Evolutionary conservation across 2,797 vertebrate species (phyloP), one percentile per base, ranked within the genome.

Genomic region (Clarias pachynema): DNA sequence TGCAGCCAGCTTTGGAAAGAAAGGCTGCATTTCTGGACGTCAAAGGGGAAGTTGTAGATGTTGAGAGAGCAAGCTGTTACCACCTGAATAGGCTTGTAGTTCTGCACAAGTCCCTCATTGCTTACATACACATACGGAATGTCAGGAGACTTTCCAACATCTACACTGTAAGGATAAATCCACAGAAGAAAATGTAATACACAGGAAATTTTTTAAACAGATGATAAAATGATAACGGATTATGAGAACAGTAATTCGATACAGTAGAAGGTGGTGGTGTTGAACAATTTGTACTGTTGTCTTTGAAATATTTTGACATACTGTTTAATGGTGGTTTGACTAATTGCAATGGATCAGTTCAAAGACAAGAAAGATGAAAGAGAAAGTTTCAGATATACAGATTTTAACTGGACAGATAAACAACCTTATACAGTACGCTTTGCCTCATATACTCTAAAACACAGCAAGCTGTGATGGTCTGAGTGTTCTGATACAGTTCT

Each of bases 1-100:
- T 99, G 97, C 22, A 99, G 94, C 98, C 98, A 99, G 91, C 97
- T 99, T 93, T 98, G 98, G 92, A 99, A 99, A 83, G 98, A 98
- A n/a, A 99, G 94, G 0, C 98, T 98, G 90, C 98, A 99, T 89
- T 98, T 99, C 94, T 99, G 98, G 10, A 99, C 95, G 1, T 99
- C 98, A 0, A 99, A 99, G 1, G 98, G 98, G 91, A 99, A 99
- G 94, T 97, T 99, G 92, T 99, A 99, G 94, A 99, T 99, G 91
- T 99, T 98, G 34, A 99, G 95, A 44, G 96, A 99, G 87, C 98
- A 99, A 84, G 98, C 97, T 0, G 97, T 99, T 86, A 99, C 96
- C 86, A 99, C 97, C 91, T 99, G 98, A 88, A 99, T 97, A 82
- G 98, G 98, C 81, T 98, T 99, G 91, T 99, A 98, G 95, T 99